A percentile compares a stretch with the other conserved stretches of the same genome.
phyloP scores from a whole-genome alignment of 2,113 vertebrate genomes.

The Verasper variegatus region DNA sequence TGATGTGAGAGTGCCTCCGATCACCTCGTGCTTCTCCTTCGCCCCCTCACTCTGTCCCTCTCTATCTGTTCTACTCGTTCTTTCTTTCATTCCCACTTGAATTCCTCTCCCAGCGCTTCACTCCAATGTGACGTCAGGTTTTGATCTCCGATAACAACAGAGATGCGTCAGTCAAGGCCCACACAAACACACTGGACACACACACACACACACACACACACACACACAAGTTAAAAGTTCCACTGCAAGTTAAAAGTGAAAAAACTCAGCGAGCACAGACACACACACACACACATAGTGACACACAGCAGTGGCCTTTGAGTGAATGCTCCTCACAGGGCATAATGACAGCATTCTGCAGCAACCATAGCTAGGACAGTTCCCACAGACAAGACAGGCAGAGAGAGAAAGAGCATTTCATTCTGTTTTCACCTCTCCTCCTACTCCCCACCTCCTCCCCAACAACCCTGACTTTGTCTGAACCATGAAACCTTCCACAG shows the following conservation, averaged over 20 bases:
- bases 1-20: constrained; percentile 76
- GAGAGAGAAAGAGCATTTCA: constrained; percentile 75
- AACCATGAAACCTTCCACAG: constrained; percentile 53
- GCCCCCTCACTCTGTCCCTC: constrained; percentile 67
- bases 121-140: constrained; percentile 69
- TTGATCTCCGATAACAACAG: constrained; percentile 73
- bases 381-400: constrained; percentile 82
- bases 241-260: constrained; percentile 60
- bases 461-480: constrained; percentile 74
- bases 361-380: constrained; percentile 71
- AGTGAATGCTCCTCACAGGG: constrained; percentile 68
- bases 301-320: constrained; percentile 74
- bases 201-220: constrained; percentile 27
- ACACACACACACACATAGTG: constrained; percentile 48
- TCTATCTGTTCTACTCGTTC: constrained; percentile 71
- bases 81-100: constrained; percentile 75
- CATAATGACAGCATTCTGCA: constrained; percentile 84
- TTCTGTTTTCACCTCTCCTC: constrained; percentile 76
- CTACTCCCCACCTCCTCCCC: constrained; percentile 66
- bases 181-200: constrained; percentile 48
- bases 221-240: constrained; percentile 46
- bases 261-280: constrained; percentile 12
- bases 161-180: constrained; percentile 77
- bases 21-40: constrained; percentile 76
- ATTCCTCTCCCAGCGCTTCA: constrained; percentile 79